A percentile compares a stretch with the other conserved stretches of the same genome.
phyloP scores from a whole-genome alignment of 2,888 invertebrate species.

The Hypena proboscidalis region DNA sequence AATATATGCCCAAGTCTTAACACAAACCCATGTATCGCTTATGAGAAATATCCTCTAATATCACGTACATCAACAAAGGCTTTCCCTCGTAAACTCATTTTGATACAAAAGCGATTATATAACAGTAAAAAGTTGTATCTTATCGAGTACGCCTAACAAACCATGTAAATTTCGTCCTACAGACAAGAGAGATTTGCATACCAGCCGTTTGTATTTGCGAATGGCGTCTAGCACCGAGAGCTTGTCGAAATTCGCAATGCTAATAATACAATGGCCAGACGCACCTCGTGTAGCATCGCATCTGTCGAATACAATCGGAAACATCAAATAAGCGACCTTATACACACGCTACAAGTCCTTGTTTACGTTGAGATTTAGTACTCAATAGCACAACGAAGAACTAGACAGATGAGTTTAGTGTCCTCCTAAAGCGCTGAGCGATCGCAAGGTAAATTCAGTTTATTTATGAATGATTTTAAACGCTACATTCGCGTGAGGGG shows the following conservation, averaged over 20 bases:
- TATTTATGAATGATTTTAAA: constrained; percentile 60
- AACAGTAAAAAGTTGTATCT: constrained; percentile 20
- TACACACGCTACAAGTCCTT: constrained; percentile 45
- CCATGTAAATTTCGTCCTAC: constrained; percentile 60
- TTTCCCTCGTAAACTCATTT: constrained; percentile 6
- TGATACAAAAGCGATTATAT: constrained; percentile 15
- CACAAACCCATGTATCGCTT: constrained; percentile 25
- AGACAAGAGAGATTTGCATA: constrained; percentile 71
- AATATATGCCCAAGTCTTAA: constrained; percentile 34
- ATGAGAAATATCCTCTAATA: constrained; percentile 27
- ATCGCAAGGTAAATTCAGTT: constrained; percentile 60
- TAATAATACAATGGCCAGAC: constrained; percentile 80
- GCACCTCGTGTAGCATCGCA: constrained; percentile 65
- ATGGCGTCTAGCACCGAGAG: constrained; percentile 68
- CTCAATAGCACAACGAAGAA: constrained; percentile 54
- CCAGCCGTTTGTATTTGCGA: constrained; percentile 71
- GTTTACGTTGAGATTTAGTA: constrained; percentile 46
- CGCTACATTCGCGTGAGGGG: constrained; percentile 60
- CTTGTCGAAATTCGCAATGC: constrained; percentile 79
- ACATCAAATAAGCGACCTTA: constrained; percentile 57
- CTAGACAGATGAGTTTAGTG: constrained; percentile 65
- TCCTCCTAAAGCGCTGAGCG: constrained; percentile 55
- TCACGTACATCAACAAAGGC: constrained; percentile 15
- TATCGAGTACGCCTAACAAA: constrained; percentile 49
- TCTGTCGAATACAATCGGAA: constrained; percentile 56